These are phyloP conservation scores for Drosophila tropicalis DNA, from an alignment of 1,140 invertebrate genomes.

Conservation along the genomic window DNA sequence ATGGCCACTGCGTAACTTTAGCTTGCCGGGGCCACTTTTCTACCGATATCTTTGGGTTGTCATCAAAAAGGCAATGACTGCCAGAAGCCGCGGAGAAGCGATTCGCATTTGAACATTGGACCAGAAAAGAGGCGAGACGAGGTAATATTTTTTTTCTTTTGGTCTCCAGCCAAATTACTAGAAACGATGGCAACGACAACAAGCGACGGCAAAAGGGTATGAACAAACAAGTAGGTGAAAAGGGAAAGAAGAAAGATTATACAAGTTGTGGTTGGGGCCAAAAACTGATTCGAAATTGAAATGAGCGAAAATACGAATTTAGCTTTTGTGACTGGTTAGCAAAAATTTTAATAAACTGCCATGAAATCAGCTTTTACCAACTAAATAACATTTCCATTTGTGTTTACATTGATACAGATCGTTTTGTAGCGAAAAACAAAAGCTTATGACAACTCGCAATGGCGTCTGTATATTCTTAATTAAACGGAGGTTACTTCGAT, in stretches of 20 bases:
- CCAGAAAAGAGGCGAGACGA: not conserved
- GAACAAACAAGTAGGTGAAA: not conserved
- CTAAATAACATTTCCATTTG: slow-evolving; percentile 40
- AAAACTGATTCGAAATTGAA: slow-evolving; percentile 67
- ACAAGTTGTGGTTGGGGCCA: slow-evolving; percentile 3
- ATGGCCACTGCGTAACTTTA: slow-evolving; percentile 54
- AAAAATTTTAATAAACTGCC: slow-evolving; percentile 68
- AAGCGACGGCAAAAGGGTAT: not conserved
- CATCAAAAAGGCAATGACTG: slow-evolving; percentile 72
- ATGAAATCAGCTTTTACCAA: not conserved
- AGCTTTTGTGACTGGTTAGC: slow-evolving; percentile 46
- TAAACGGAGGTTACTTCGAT: not conserved
- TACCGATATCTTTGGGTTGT: slow-evolving; percentile 68
- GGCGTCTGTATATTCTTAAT: slow-evolving; percentile 18
- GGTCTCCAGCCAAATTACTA: slow-evolving; percentile 70
- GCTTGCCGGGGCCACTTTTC: slow-evolving; percentile 53
- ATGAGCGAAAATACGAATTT: slow-evolving; percentile 56
- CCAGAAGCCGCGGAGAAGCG: slow-evolving; percentile 30
- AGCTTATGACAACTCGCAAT: not conserved
- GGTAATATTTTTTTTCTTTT: slow-evolving; percentile 32
- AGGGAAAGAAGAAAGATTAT: not conserved
- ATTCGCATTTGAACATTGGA: not conserved
- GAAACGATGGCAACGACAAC: slow-evolving; percentile 29
- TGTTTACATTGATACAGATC: slow-evolving; percentile 4
- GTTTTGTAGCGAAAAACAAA: not conserved